Conservation (phyloP, 2,113 vertebrate genomes). For the Delphinus delphis region DNA sequence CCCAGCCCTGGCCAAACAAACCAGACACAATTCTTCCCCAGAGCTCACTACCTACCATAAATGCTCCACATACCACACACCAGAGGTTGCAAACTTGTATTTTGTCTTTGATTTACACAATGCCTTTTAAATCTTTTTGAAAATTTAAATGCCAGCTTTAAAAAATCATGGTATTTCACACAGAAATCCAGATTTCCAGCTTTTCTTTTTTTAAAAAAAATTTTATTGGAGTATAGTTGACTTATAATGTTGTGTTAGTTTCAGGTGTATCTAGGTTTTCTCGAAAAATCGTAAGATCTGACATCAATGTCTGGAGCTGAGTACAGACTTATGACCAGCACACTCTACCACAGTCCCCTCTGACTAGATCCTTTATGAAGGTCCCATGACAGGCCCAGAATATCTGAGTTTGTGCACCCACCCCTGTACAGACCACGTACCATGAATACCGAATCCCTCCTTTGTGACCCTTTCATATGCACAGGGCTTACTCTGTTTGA, state of each 20-base stretch:
- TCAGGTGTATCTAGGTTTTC: not conserved
- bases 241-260: not conserved
- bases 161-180: not conserved
- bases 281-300: not conserved
- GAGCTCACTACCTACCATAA: not conserved
- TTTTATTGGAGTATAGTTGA: not conserved
- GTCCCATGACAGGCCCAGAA: not conserved
- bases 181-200: not conserved
- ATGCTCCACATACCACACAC: not conserved
- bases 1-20: not conserved
- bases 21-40: not conserved
- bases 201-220: not conserved
- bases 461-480: not conserved
- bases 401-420: not conserved
- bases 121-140: not conserved
- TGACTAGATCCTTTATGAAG: not conserved
- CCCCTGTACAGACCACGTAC: not conserved
- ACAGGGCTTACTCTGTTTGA: not conserved
- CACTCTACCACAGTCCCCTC: not conserved
- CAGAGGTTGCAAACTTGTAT: not conserved
- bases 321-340: not conserved
- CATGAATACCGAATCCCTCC: not conserved
- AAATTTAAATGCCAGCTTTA: not conserved
- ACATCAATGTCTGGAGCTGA: not conserved
- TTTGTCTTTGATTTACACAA: not conserved